phyloP scores from a whole-genome alignment of 2,888 invertebrate species.

The Sicus ferrugineus region DNA sequence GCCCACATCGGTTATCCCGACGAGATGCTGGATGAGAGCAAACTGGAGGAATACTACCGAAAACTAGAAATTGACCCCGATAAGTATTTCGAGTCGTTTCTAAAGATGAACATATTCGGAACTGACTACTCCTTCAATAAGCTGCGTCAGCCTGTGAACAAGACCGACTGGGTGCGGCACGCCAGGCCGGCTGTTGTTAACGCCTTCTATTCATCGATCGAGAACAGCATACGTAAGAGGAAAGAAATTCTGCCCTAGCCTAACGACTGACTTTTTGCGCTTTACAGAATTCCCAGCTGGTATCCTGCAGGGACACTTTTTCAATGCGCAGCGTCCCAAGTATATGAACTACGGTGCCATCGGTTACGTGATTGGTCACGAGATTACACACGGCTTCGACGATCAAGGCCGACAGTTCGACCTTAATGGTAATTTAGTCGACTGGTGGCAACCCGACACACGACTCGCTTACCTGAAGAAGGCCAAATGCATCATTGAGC shows the following conservation, averaged over 20 bases:
- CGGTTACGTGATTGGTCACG: conserved; percentile 56
- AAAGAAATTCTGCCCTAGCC: neutral
- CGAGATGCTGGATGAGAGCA: conserved; percentile 82
- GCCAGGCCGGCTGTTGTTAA: conserved; percentile 86
- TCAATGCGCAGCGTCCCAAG: neutral
- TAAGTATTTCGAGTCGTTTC: conserved; percentile 77
- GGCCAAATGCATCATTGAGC: conserved; percentile 52
- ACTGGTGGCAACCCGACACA: conserved; percentile 55
- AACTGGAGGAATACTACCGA: conserved; percentile 80
- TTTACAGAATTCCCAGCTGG: neutral
- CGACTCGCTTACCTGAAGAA: conserved; percentile 48
- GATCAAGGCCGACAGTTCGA: conserved; percentile 52
- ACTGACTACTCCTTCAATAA: conserved; percentile 81
- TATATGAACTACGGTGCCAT: conserved; percentile 52
- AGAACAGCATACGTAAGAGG: conserved; percentile 86
- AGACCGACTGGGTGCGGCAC: conserved; percentile 86
- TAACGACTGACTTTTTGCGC: neutral
- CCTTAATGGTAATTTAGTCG: conserved; percentile 50
- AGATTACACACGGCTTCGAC: conserved; percentile 58
- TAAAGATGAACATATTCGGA: conserved; percentile 81
- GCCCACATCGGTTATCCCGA: conserved; percentile 93
- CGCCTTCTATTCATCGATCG: conserved; percentile 85
- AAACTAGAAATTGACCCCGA: conserved; percentile 77
- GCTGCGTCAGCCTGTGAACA: conserved; percentile 80
- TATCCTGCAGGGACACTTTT: neutral